These are phyloP conservation scores for Sphaerodactylus townsendi DNA, from an alignment of 2,113 vertebrate genomes.

Conservation along the genomic window DNA sequence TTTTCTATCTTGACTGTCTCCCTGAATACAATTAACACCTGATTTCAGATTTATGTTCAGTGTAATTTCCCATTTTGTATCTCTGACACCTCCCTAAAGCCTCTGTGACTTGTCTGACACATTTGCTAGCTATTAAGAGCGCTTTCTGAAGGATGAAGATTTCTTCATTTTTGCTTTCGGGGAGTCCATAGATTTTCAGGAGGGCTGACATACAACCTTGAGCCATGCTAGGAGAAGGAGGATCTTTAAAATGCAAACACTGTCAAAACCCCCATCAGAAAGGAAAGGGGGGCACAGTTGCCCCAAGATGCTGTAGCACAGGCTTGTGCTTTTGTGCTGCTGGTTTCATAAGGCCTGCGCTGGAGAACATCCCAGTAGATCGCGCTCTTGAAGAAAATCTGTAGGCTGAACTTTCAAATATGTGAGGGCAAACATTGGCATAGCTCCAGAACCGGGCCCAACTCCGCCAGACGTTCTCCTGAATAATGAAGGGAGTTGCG, in stretches of 20 bases:
- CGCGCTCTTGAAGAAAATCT: neutral
- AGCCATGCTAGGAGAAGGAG: neutral
- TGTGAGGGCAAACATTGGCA: neutral
- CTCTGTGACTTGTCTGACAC: constrained; percentile 48
- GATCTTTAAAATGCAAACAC: constrained; percentile 32
- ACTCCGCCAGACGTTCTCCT: too few relatives aligned
- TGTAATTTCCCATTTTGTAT: constrained; percentile 37
- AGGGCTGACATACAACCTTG: constrained; percentile 33
- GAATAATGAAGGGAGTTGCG: too few relatives aligned
- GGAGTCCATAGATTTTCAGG: constrained; percentile 31
- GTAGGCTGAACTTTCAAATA: neutral
- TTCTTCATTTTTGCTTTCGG: constrained; percentile 24
- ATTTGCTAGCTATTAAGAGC: constrained; percentile 34
- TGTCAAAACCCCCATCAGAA: neutral
- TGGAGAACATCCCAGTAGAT: neutral
- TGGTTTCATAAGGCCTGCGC: neutral
- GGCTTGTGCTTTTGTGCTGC: neutral
- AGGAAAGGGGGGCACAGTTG: constrained; percentile 12
- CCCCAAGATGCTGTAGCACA: neutral
- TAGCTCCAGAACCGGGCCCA: too few relatives aligned
- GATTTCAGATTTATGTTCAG: constrained; percentile 31
- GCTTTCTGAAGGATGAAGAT: constrained; percentile 13
- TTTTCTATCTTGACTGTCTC: constrained; percentile 21
- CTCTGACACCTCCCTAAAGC: constrained; percentile 46
- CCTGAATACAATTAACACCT: constrained; percentile 54